phyloP scores from a whole-genome alignment of 2,113 vertebrate genomes.

The Conger conger region DNA sequence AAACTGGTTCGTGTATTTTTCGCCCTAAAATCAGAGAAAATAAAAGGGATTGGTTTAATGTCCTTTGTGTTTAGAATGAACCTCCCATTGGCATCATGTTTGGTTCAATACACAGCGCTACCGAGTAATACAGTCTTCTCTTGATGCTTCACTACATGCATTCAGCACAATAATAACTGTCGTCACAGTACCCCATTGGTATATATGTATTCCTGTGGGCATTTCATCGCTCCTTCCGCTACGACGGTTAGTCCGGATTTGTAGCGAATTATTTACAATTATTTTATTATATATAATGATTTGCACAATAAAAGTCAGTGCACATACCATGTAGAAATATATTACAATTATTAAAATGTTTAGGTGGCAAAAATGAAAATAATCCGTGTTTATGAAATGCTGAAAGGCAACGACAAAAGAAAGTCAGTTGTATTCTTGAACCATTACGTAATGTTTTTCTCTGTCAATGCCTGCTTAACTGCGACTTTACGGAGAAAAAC shows the following conservation, averaged over 20 bases:
- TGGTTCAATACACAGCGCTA: not conserved
- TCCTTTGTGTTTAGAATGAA: constrained; percentile 12
- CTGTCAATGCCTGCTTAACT: not conserved
- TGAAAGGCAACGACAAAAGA: constrained; percentile 16
- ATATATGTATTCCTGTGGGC: not conserved
- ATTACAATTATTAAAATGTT: not conserved
- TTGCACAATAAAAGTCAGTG: not conserved
- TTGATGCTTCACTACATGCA: not conserved
- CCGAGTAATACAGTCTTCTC: no score
- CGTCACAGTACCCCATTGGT: constrained; percentile 28
- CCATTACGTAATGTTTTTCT: constrained; percentile 20
- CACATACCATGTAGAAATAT: not conserved
- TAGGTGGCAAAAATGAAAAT: not conserved
- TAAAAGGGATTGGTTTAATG: not conserved
- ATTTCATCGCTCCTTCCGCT: constrained; percentile 40
- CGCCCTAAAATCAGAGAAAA: not conserved
- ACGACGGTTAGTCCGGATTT: constrained; percentile 19
- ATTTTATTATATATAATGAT: not conserved
- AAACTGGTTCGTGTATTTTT: not conserved
- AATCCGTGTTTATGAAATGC: not conserved
- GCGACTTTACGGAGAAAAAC: constrained; percentile 16
- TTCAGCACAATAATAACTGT: constrained; percentile 21
- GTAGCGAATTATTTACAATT: not conserved
- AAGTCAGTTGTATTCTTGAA: constrained; percentile 19
- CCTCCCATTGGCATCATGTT: not conserved